Percentiles rank a stretch among this genome's conserved stretches.
Evolutionary conservation across 2,797 vertebrate genomes (phyloP).

Genomic region (Eulemur albifrons): DNA sequence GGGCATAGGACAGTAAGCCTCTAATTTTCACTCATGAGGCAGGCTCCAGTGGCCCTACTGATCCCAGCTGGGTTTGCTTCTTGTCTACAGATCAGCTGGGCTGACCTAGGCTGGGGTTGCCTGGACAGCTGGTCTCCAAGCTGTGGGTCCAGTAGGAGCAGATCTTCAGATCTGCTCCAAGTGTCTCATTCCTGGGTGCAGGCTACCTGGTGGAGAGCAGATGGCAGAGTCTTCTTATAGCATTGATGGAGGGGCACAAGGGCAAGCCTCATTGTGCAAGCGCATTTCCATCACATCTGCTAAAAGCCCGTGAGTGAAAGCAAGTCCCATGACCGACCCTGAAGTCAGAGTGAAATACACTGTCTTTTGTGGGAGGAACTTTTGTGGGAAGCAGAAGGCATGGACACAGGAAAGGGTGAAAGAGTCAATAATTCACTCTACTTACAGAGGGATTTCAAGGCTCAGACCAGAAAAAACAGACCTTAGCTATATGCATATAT

Average conservation of each 20-base stretch:
- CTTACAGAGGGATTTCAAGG: neutral
- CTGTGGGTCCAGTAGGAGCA: no score
- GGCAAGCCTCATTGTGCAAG: rapidly evolving
- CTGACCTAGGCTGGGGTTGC: no score
- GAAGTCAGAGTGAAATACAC: neutral
- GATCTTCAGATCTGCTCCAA: no score
- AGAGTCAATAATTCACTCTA: neutral
- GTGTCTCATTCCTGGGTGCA: neutral
- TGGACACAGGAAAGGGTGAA: neutral
- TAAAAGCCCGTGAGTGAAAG: neutral
- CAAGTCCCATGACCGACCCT: rapidly evolving
- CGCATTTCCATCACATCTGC: neutral
- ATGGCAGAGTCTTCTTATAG: neutral
- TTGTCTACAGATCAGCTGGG: neutral
- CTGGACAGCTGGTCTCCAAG: neutral
- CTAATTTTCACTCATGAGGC: neutral
- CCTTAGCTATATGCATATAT: neutral
- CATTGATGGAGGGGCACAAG: neutral
- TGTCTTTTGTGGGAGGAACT: neutral
- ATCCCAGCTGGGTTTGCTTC: neutral
- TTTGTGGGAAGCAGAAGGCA: neutral
- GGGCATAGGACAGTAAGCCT: neutral
- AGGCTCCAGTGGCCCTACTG: no score
- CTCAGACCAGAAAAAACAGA: neutral
- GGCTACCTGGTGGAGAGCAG: no score